Percentiles rank a stretch among this genome's conserved stretches.
phyloP scores from a whole-genome alignment of 2,113 vertebrate genomes.

The Psilopogon haemacephalus region DNA sequence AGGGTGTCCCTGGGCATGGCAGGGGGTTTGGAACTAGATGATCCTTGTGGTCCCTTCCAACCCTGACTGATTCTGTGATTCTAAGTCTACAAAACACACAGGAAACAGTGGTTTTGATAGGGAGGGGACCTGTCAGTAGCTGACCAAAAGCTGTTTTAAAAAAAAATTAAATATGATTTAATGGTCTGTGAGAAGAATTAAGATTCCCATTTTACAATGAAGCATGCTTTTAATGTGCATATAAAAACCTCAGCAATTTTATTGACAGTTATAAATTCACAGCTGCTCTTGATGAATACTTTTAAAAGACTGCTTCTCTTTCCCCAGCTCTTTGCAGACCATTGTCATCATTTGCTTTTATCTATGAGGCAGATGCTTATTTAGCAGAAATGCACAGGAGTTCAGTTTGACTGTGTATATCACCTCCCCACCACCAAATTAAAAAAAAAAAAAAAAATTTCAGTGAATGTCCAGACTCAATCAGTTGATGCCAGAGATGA shows the following conservation, averaged over 20 bases:
- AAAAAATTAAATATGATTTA: conserved; percentile 22
- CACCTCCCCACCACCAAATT: no score
- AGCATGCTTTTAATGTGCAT: conserved; percentile 41
- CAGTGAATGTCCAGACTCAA: neutral
- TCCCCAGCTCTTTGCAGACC: neutral
- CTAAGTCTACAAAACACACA: neutral
- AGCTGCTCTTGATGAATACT: conserved; percentile 20
- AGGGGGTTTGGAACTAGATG: no score
- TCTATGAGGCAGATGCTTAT: conserved; percentile 12
- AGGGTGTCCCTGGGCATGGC: no score
- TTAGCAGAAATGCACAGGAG: conserved; percentile 17
- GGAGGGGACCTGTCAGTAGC: neutral
- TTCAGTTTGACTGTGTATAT: conserved; percentile 34
- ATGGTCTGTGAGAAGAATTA: conserved; percentile 57
- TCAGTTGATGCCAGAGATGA: conserved; percentile 32
- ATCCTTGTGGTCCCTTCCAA: no score
- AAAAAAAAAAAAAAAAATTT: conserved; percentile 32
- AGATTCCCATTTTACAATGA: conserved; percentile 56
- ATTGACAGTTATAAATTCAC: conserved; percentile 60
- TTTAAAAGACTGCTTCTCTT: neutral
- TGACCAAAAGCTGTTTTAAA: neutral
- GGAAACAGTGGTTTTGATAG: neutral
- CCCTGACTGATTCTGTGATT: no score
- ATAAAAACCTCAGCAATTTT: conserved; percentile 53
- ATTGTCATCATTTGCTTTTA: conserved; percentile 16